A percentile compares a stretch with the other conserved stretches of the same genome.
Evolutionary conservation across 2,113 vertebrate species (phyloP).

Genomic region (Setophaga kirtlandii): DNA sequence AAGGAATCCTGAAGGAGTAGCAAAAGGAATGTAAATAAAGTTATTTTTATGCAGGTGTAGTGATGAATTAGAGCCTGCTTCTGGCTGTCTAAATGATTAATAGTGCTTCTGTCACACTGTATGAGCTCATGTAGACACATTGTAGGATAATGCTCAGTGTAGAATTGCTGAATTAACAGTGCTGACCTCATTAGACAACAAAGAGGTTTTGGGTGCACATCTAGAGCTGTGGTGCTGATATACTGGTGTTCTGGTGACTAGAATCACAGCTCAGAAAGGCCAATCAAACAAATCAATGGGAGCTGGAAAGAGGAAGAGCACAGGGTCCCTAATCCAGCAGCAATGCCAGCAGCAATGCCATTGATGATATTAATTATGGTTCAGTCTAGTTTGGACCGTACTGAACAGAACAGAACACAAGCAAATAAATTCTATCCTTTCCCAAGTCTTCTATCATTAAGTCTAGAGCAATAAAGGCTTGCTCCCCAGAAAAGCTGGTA

Average conservation of each 20-base stretch:
- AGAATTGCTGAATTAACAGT: neutral
- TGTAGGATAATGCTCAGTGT: neutral
- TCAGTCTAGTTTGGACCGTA: neutral
- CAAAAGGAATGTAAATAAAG: neutral
- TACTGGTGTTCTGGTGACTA: neutral
- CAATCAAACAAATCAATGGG: neutral
- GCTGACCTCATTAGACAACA: neutral
- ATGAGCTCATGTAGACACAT: neutral
- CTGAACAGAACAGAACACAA: neutral
- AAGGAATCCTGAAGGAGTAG: neutral
- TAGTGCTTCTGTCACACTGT: neutral
- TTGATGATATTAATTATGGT: no score
- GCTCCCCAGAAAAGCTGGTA: neutral
- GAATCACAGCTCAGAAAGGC: neutral
- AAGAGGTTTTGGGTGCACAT: neutral
- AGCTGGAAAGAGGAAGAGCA: neutral
- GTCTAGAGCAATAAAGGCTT: neutral
- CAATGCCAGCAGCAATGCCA: neutral
- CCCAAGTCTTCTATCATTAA: neutral
- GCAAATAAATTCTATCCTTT: neutral
- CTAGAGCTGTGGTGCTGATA: neutral
- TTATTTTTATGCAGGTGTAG: neutral
- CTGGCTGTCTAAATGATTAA: neutral
- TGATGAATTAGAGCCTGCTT: neutral
- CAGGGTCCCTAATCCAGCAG: neutral